Evolutionary conservation across 1,140 invertebrate species (phyloP).

Genomic region (Chymomyza costata): DNA sequence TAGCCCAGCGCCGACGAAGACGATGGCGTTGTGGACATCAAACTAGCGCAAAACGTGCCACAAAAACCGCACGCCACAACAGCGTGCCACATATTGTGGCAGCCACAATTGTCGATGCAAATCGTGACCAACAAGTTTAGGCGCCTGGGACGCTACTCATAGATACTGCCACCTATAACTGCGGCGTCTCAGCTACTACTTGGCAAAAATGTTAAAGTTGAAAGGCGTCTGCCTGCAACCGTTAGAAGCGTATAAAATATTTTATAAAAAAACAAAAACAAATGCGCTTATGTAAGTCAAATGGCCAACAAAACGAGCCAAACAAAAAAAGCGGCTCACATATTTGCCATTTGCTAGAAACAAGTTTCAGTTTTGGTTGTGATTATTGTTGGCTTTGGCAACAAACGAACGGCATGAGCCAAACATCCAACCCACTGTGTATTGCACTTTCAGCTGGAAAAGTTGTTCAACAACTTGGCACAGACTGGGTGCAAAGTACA

Average conservation of each 20-base stretch:
- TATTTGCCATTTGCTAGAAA: conserved; percentile 58
- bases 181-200: conserved; percentile 34
- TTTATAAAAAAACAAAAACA: conserved; percentile 1
- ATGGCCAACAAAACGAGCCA: too few species aligned
- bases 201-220: conserved; percentile 66
- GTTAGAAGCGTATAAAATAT: too few species aligned
- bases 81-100: conserved; percentile 44
- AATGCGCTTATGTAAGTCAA: conserved; percentile 57
- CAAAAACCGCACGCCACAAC: conserved; percentile 12
- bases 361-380: conserved; percentile 58
- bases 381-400: conserved; percentile 21
- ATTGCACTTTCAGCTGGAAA: conserved; percentile 41
- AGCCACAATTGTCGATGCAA: conserved; percentile 28
- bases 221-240: conserved; percentile 45
- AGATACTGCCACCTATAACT: conserved; percentile 10
- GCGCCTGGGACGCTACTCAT: conserved; percentile 20
- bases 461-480: conserved; percentile 57
- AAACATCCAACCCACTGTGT: too few species aligned
- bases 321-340: conserved; percentile 14
- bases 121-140: conserved; percentile 31
- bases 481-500: conserved; percentile 38
- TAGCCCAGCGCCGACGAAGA: conserved; percentile 21
- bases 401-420: conserved; percentile 3
- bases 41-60: conserved; percentile 33
- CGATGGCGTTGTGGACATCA: conserved; percentile 14